Evolutionary conservation across 1,140 invertebrate genomes (phyloP).

Genomic region (Drosophila burlai): DNA sequence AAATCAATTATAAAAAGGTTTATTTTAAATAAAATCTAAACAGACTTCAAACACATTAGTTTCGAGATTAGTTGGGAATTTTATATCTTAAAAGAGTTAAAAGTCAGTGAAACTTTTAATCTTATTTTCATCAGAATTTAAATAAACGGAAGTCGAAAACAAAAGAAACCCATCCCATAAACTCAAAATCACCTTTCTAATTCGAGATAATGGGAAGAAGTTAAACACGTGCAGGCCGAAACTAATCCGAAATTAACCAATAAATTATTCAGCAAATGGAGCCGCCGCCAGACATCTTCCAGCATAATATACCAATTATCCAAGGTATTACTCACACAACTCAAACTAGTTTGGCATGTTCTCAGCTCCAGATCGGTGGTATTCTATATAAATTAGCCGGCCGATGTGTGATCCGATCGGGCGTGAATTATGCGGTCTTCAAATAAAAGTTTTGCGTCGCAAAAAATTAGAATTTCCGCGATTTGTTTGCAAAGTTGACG

Average conservation of each 20-base stretch:
- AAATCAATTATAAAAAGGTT: background rate
- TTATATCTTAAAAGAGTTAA: too few species aligned
- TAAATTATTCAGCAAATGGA: slow-evolving; percentile 24
- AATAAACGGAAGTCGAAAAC: slow-evolving; percentile 19
- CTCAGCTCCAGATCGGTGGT: slow-evolving; percentile 40
- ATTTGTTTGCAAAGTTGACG: slow-evolving; percentile 27
- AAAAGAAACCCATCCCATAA: slow-evolving; percentile 13
- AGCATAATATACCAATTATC: slow-evolving; percentile 23
- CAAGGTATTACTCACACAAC: slow-evolving; percentile 16
- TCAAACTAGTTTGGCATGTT: slow-evolving; percentile 48
- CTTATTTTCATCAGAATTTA: background rate
- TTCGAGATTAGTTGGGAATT: background rate
- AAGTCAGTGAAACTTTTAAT: background rate
- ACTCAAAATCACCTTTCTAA: slow-evolving; percentile 39
- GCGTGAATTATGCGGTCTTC: slow-evolving; percentile 39
- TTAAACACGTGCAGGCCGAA: slow-evolving; percentile 44
- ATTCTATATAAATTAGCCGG: slow-evolving; percentile 42
- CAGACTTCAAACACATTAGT: background rate
- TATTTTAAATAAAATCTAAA: background rate
- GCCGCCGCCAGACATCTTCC: slow-evolving; percentile 25
- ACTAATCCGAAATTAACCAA: slow-evolving; percentile 17
- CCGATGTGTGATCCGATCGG: slow-evolving; percentile 30
- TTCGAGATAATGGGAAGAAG: slow-evolving; percentile 11
- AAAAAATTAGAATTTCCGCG: slow-evolving; percentile 54
- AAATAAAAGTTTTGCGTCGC: slow-evolving; percentile 55